Evolutionary conservation across 2,113 vertebrate species (phyloP).

Genomic region (Struthio camelus): DNA sequence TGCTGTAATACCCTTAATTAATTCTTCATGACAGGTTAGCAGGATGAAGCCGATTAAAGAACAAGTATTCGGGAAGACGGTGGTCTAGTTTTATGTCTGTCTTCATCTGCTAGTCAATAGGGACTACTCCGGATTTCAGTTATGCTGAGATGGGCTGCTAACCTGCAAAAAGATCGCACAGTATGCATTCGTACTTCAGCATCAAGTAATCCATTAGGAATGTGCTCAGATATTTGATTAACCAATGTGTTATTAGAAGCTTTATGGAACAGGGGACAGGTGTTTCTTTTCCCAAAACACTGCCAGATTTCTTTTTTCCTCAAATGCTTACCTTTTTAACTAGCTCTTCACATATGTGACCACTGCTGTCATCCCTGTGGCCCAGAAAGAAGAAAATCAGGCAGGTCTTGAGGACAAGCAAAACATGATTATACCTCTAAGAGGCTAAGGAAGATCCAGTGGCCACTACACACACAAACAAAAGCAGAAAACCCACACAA

Average conservation of each 20-base stretch:
- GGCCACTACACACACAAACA: neutral
- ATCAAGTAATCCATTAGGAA: neutral
- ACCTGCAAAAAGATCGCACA: neutral
- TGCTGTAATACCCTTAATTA: neutral
- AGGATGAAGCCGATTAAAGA: neutral
- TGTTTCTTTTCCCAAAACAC: neutral
- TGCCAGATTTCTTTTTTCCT: neutral
- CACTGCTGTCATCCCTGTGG: neutral
- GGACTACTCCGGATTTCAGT: too few species aligned
- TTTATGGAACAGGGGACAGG: neutral
- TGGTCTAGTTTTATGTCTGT: neutral
- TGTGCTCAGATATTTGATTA: neutral
- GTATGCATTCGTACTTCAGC: too few species aligned
- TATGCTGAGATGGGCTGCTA: too few species aligned
- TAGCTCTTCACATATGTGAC: neutral
- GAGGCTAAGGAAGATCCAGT: neutral
- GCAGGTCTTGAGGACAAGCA: neutral
- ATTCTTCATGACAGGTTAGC: neutral
- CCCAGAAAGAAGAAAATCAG: neutral
- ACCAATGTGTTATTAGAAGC: too few species aligned
- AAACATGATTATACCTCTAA: neutral
- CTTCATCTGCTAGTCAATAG: neutral
- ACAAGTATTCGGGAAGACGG: neutral
- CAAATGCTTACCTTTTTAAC: neutral
- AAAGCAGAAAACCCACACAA: neutral